A percentile compares a stretch with the other conserved stretches of the same genome.
Conservation (phyloP, 2,888 invertebrate species). For the Heliconius aoede region DNA sequence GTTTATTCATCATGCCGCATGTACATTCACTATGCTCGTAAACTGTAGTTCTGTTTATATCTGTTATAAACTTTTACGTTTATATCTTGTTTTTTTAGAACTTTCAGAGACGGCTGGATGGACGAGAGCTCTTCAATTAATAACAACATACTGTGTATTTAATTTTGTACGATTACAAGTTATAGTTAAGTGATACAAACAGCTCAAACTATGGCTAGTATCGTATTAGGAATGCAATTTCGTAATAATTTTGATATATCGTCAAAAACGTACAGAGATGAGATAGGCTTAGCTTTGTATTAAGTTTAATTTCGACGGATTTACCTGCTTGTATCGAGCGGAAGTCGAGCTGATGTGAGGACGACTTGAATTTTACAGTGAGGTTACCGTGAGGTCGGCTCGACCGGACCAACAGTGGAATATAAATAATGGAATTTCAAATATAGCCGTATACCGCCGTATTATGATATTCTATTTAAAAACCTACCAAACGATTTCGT, state of each 20-base stretch:
- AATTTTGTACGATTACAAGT: not conserved
- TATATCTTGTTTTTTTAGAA: constrained; percentile 38
- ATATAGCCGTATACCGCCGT: too few relatives aligned
- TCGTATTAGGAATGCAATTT: not conserved
- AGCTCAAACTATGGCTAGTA: not conserved
- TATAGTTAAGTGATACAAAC: not conserved
- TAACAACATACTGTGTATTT: not conserved
- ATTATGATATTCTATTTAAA: too few relatives aligned
- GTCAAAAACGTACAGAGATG: not conserved
- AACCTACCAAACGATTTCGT: too few relatives aligned
- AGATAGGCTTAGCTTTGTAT: constrained; percentile 6
- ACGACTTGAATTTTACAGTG: constrained; percentile 37
- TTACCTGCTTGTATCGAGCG: constrained; percentile 34
- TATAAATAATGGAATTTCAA: constrained; percentile 20
- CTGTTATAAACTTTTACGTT: constrained; percentile 40
- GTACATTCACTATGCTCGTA: constrained; percentile 40
- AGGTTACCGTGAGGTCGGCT: constrained; percentile 37
- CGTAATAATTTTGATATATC: not conserved
- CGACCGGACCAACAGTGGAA: constrained; percentile 26
- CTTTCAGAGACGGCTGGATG: constrained; percentile 32
- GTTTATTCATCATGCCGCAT: constrained; percentile 30
- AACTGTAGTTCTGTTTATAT: constrained; percentile 43
- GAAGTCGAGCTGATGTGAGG: constrained; percentile 39
- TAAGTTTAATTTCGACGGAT: constrained; percentile 38
- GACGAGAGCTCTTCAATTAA: constrained; percentile 30